A percentile compares a stretch with the other conserved stretches of the same genome.
Conservation (phyloP, 2,888 invertebrate genomes). For the Caenorhabditis becei region DNA sequence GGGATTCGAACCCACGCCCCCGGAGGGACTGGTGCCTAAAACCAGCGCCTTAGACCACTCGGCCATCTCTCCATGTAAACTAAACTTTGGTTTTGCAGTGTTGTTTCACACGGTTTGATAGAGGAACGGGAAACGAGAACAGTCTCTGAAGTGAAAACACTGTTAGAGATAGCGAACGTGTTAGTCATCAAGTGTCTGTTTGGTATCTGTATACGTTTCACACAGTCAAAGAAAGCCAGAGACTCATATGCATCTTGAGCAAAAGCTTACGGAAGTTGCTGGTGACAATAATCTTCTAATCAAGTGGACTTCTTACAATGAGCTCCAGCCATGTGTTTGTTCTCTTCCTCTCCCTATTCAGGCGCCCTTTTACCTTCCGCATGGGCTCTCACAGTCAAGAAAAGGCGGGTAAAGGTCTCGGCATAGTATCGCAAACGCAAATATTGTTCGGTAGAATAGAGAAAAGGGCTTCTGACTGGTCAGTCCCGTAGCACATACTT, state of each 20-base stretch:
- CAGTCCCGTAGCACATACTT: constrained; percentile 19
- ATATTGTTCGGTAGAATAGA: constrained; percentile 44
- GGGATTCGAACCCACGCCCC: constrained; percentile 79
- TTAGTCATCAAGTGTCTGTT: too few relatives aligned
- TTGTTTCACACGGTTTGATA: too few relatives aligned
- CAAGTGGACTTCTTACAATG: constrained; percentile 61
- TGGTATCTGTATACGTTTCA: too few relatives aligned
- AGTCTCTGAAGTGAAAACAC: too few relatives aligned
- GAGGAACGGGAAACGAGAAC: too few relatives aligned
- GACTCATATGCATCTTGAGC: neutral
- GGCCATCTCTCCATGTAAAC: too few relatives aligned
- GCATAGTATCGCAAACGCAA: constrained; percentile 53
- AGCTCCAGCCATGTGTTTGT: constrained; percentile 24
- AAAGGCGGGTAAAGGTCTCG: constrained; percentile 14
- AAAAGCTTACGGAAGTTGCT: neutral
- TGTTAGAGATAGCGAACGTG: too few relatives aligned
- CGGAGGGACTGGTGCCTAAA: constrained; percentile 91
- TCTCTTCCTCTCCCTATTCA: constrained; percentile 12
- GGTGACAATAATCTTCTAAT: constrained; percentile 63
- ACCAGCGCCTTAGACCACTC: constrained; percentile 93
- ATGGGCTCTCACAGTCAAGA: constrained; percentile 30
- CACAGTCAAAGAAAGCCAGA: too few relatives aligned
- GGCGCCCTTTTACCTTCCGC: constrained; percentile 25
- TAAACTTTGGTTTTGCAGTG: too few relatives aligned
- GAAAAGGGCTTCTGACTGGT: constrained; percentile 23